phyloP scores from a whole-genome alignment of 2,113 vertebrate species.

The Siniperca knerii region DNA sequence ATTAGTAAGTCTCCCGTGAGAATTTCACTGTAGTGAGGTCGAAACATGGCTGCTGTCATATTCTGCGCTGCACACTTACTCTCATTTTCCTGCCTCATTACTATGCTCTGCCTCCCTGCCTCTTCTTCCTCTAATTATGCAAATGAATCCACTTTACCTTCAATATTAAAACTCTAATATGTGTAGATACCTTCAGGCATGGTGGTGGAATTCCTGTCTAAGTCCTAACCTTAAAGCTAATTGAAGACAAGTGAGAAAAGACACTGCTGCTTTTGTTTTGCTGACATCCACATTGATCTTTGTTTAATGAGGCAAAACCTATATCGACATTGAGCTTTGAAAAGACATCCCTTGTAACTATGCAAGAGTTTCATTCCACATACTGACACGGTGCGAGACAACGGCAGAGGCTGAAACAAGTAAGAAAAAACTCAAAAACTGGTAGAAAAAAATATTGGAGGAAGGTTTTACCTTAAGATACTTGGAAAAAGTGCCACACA shows the following conservation, averaged over 20 bases:
- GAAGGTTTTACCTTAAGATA: background rate
- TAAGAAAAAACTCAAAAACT: background rate
- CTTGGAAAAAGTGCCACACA: background rate
- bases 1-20: slow-evolving; percentile 59
- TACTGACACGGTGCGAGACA: background rate
- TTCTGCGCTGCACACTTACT: slow-evolving; percentile 47
- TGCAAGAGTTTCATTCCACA: background rate
- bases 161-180: slow-evolving; percentile 46
- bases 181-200: slow-evolving; percentile 45
- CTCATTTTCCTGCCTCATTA: slow-evolving; percentile 69
- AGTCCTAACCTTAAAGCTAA: slow-evolving; percentile 27
- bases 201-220: slow-evolving; percentile 21
- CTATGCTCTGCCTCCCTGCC: slow-evolving; percentile 50
- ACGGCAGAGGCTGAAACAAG: background rate
- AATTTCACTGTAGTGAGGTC: slow-evolving; percentile 34
- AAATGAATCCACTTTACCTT: slow-evolving; percentile 63
- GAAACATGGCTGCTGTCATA: slow-evolving; percentile 69
- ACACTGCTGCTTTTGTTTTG: slow-evolving; percentile 14
- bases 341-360: slow-evolving; percentile 8
- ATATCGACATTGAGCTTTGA: slow-evolving; percentile 39
- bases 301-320: slow-evolving; percentile 59
- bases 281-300: slow-evolving; percentile 50
- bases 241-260: slow-evolving; percentile 29
- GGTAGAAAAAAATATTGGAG: background rate
- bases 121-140: slow-evolving; percentile 66